Conservation (phyloP, 2,113 vertebrate species). For the Podocnemis expansa region DNA sequence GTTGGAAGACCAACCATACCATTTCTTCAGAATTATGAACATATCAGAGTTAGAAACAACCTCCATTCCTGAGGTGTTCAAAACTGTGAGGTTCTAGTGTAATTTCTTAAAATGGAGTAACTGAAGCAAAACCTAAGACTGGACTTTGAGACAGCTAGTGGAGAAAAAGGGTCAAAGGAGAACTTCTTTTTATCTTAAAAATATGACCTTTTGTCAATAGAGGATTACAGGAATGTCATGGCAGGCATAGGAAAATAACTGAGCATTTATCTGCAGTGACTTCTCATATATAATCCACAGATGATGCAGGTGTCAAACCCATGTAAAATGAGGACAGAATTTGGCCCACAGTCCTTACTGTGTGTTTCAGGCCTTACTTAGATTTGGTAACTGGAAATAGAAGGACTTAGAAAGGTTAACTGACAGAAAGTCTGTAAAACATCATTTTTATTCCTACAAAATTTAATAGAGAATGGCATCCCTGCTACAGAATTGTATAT, state of each 20-base stretch:
- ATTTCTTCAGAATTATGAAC: too few relatives aligned
- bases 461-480: background rate
- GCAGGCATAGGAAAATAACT: background rate
- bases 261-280: background rate
- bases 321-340: background rate
- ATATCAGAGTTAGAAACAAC: too few relatives aligned
- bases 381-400: background rate
- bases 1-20: too few relatives aligned
- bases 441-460: background rate
- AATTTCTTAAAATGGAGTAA: background rate
- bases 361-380: background rate
- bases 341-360: background rate
- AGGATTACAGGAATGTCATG: background rate
- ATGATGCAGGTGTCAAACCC: background rate
- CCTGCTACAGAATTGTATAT: background rate
- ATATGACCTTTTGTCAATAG: background rate
- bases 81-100: too few relatives aligned
- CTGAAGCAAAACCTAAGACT: background rate
- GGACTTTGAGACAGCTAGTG: background rate
- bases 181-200: background rate
- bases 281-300: background rate
- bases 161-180: background rate
- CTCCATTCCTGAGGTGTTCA: too few relatives aligned
- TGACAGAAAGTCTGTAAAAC: background rate
- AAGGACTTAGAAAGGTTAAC: background rate